A percentile compares a stretch with the other conserved stretches of the same genome.
These are phyloP conservation scores for Telmatherina bonti DNA, from an alignment of 2,797 vertebrate genomes.

Conservation along the genomic window DNA sequence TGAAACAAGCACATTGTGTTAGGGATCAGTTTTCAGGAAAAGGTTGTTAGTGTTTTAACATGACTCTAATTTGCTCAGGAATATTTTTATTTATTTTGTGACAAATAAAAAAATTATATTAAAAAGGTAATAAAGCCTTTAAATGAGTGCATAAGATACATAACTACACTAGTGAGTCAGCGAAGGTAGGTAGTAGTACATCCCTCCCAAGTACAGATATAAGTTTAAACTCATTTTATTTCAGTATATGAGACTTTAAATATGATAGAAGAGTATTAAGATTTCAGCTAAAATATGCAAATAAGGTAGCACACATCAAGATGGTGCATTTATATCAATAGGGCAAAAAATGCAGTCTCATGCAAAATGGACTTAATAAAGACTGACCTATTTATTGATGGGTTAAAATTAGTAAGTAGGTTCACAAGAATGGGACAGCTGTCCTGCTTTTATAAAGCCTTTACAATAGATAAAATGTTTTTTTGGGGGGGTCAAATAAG, in stretches of 20 bases:
- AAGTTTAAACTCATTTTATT: too few species aligned
- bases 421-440: not conserved
- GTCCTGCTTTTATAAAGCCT: not conserved
- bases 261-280: not conserved
- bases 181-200: too few species aligned
- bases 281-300: not conserved
- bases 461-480: not conserved
- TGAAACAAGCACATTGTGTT: too few species aligned
- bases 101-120: too few species aligned
- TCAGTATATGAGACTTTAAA: not conserved
- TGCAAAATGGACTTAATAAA: not conserved
- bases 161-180: too few species aligned
- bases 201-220: too few species aligned
- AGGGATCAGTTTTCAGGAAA: too few species aligned
- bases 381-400: not conserved
- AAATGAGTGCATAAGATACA: too few species aligned
- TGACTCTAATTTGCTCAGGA: too few species aligned
- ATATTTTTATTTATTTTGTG: too few species aligned
- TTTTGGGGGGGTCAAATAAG: not conserved
- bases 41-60: too few species aligned
- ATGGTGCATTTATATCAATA: not conserved
- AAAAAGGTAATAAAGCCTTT: too few species aligned
- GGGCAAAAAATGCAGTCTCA: not conserved
- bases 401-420: not conserved
- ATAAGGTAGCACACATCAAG: not conserved